Base-by-base conservation (phyloP, 2,113 vertebrate genomes). In the Colossoma macropomum region DNA sequence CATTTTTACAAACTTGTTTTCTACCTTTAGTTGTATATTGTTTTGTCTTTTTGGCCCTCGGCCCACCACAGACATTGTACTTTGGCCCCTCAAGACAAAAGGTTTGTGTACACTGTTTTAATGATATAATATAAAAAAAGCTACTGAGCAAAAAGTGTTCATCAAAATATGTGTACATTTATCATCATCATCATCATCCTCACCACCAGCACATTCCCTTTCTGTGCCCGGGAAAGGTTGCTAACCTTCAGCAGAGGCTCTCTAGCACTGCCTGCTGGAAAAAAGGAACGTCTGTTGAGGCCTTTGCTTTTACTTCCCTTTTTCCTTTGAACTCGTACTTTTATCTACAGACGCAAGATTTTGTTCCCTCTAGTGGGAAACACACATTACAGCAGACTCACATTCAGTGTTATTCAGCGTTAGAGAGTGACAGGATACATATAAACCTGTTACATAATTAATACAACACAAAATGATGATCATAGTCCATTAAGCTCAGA, bases 351-450 rank as follows among this genome's bases (percentile, higher is more conserved):
- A 59, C 27, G 70, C 54, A 71, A 60, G 45, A 75, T 70, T 70
- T 21, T 30, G 45, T 71, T 84, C 79, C 85, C 82, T 84, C 85
- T 86, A 86, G 85, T 88, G 87, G 87, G 32, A 71, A 66, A 68
- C n/a, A 25, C 21, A 25, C 48, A 68, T 25, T 45, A 84, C 65
- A 80, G 76, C 76, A 80, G 62, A 54, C 15, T 62, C n/a, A 10
- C 56, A n/a, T n/a, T n/a, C n/a, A 38, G 34, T 7, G 34, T 38
- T 38, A 3, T 38, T 38, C 34, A 60, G 56, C 1, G 23, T n/a
- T 60, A 21, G 21, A n/a, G 56, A 60, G 56, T 1, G n/a, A 60
- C 21, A 27, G 59, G 54, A 56, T 13, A 8, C 32, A 69, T 17
- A 30, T 69, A 38, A 34, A 32, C 23, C 32, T 69, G 1, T 38